Evolutionary conservation across 2,888 invertebrate species (phyloP), one percentile per base, ranked within the genome.

Genomic region (Trimorus sp.): DNA sequence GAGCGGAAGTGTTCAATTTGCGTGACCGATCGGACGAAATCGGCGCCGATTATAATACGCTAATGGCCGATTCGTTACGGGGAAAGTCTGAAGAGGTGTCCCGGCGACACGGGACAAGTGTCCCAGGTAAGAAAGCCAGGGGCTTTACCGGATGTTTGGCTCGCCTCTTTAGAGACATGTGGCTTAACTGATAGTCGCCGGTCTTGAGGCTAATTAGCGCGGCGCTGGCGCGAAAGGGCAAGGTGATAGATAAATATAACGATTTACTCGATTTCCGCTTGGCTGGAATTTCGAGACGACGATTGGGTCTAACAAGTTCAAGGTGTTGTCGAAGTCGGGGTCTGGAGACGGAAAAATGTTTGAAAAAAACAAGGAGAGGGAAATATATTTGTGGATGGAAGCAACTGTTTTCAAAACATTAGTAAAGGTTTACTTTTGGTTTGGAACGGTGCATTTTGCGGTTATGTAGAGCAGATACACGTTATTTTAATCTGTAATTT

Each of bases 141-240:
- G 83, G 83, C 77, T 79, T 82, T 83, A 87, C 90, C 90, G 90
- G 89, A 90, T 89, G 89, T 89, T 88, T 87, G 86, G 84, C 85
- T 87, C 87, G 84, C 86, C 86, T 85, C 87, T 88, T 87, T 88
- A 86, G 87, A 88, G 87, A 89, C 89, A 89, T 90, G 90, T 89
- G 90, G 88, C 85, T 86, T 86, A 84, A 87, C 86, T 85, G 89
- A 90, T 90, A 90, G 89, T 85, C 88, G 89, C 90, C 90, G 89
- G 85, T 88, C 88, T 88, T 86, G 85, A 87, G 84, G 87, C 89
- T 90, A 90, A 90, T 91, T 91, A 90, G 89, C 85, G 85, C 85
- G 81, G 87, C 85, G 85, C 26, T 86, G 88, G 88, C 87, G 89
- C 48, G 48, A 48, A 48, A 11, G 88, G 88, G 87, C 86, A 83